A percentile compares a stretch with the other conserved stretches of the same genome.
Evolutionary conservation across 2,113 vertebrate genomes (phyloP).

Genomic region (Sprattus sprattus): DNA sequence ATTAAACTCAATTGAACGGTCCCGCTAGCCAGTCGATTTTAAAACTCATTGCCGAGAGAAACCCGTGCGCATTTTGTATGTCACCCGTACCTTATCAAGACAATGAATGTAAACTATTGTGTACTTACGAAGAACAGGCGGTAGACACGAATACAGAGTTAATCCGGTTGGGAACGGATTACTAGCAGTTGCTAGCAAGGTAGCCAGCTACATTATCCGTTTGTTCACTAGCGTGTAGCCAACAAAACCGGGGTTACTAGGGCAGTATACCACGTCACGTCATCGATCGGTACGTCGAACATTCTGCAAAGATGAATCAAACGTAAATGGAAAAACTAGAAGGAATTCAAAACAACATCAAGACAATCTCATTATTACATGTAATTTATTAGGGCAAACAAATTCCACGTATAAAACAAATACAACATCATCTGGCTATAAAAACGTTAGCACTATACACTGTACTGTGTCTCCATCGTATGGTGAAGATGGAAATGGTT

Average conservation of each 20-base stretch:
- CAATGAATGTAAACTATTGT: background rate
- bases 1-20: background rate
- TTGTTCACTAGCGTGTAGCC: constrained; percentile 17
- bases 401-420: background rate
- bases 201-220: constrained; percentile 21
- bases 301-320: background rate
- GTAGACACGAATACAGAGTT: constrained; percentile 25
- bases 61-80: background rate
- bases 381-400: background rate
- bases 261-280: constrained; percentile 26
- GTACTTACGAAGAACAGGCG: constrained; percentile 40
- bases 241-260: constrained; percentile 19
- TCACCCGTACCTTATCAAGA: background rate
- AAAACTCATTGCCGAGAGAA: background rate
- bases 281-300: background rate
- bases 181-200: constrained; percentile 20
- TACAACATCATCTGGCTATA: background rate
- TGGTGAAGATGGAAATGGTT: background rate
- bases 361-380: background rate
- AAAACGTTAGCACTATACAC: background rate
- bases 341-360: background rate
- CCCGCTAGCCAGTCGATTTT: background rate
- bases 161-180: constrained; percentile 16
- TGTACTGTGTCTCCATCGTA: background rate
- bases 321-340: background rate